A percentile compares a stretch with the other conserved stretches of the same genome.
Conservation (phyloP, 1,140 invertebrate genomes). For the Drosophila nasuta region DNA sequence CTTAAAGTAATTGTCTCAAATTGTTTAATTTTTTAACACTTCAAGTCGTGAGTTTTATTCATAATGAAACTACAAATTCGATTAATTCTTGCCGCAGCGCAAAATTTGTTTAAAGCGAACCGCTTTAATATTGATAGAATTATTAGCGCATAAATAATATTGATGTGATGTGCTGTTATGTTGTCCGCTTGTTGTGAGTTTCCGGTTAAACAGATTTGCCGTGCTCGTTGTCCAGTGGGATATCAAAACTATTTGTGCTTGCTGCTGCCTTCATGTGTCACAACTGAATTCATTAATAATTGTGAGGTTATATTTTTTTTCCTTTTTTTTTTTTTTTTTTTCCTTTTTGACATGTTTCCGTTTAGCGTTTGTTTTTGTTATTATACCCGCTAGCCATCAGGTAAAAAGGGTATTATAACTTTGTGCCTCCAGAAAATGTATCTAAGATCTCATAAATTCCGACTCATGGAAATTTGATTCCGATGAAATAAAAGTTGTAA, state of each 20-base stretch:
- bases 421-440: too few species aligned
- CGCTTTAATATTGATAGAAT: background rate
- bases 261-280: background rate
- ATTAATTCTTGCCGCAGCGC: too few species aligned
- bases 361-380: background rate
- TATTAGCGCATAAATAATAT: background rate
- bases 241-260: background rate
- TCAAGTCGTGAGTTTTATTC: too few species aligned
- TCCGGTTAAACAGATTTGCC: background rate
- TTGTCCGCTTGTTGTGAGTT: background rate
- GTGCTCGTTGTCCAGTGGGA: background rate
- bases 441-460: too few species aligned
- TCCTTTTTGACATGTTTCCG: background rate
- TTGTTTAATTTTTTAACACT: too few species aligned
- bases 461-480: too few species aligned
- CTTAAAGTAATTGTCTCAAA: too few species aligned
- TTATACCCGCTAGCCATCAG: background rate
- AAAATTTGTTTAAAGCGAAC: too few species aligned
- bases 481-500: too few species aligned
- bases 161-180: background rate
- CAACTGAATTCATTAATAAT: slow-evolving; percentile 9
- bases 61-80: too few species aligned
- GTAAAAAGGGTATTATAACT: too few species aligned
- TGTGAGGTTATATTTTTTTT: background rate
- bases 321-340: too few species aligned